Conservation (phyloP, 2,888 invertebrate genomes). For the Lithophane ornitopus region DNA sequence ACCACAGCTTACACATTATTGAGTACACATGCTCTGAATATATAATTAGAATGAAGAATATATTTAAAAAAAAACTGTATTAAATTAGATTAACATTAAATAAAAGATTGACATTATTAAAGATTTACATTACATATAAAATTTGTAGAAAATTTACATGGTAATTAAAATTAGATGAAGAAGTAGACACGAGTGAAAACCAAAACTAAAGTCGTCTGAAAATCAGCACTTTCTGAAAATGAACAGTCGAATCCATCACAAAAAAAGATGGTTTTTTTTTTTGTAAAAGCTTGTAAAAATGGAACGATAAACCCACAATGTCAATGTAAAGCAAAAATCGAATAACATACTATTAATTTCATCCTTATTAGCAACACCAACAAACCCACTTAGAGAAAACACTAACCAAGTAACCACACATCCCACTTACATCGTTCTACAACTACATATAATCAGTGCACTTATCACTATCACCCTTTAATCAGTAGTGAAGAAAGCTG, state of each 20-base stretch:
- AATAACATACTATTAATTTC: neutral
- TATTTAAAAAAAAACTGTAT: too few species aligned
- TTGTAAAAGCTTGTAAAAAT: neutral
- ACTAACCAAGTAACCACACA: conserved; percentile 17
- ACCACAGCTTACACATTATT: too few species aligned
- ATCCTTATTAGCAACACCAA: conserved; percentile 3
- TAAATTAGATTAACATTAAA: too few species aligned
- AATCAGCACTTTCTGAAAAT: neutral
- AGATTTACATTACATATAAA: too few species aligned
- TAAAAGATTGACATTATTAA: too few species aligned
- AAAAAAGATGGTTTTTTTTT: too few species aligned
- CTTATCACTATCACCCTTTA: conserved; percentile 33
- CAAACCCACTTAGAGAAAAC: conserved; percentile 14
- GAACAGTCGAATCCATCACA: neutral
- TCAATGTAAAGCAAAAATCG: neutral
- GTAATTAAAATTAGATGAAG: too few species aligned
- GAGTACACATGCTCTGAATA: too few species aligned
- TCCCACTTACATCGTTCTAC: neutral
- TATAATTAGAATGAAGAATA: too few species aligned
- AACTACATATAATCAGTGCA: conserved; percentile 39
- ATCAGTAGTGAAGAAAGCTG: conserved; percentile 33
- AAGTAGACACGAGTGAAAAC: neutral
- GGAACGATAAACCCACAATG: neutral
- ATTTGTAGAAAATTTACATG: too few species aligned
- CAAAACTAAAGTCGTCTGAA: neutral